Evolutionary conservation across 2,888 invertebrate species (phyloP), one percentile per base, ranked within the genome.

Genomic region (Apeira syringaria): DNA sequence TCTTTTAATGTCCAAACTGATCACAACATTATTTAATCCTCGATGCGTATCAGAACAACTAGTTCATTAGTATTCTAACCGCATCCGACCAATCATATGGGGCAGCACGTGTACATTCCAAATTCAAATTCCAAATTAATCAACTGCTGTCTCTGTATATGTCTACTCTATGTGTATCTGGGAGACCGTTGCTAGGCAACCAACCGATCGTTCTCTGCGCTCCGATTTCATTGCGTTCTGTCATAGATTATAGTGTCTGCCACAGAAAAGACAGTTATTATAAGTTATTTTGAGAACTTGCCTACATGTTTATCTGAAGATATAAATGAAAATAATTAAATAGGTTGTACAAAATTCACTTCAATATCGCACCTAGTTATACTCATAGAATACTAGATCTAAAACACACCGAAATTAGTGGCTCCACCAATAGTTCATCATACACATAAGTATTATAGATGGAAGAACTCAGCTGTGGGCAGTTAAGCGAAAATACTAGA

Each of bases 161-260:
- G 18, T 33, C 38, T 49, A 30, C 36, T 62, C 64, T 68, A 27
- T 53, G 51, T 50, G 54, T 42, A 56, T 53, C 63, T 58, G 56
- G 55, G 74, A 61, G 68, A 64, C 60, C 55, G 79, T 79, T 76
- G 78, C 79, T 66, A 69, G 60, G 79, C 75, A 68, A 78, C 78
- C 53, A 34, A 42, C 18, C 68, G 72, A 72, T 74, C 75, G 74
- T 64, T 70, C 64, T 66, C 69, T 62, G 49, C 56, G 56, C 65
- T 62, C 64, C 59, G 61, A 61, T 64, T 67, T 59, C 56, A 47
- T 45, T 44, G 45, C 50, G 43, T 47, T 53, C 42, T 45, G 56
- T 47, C 48, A 52, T 42, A 51, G 51, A 48, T 13, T 39, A 48
- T 7, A 2, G 2, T 58, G 55, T 53, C 59, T 59, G 50, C 56